Percentiles rank a stretch among this genome's conserved stretches.
Evolutionary conservation across 2,113 vertebrate genomes (phyloP).

Genomic region (Halcyon malimbica): DNA sequence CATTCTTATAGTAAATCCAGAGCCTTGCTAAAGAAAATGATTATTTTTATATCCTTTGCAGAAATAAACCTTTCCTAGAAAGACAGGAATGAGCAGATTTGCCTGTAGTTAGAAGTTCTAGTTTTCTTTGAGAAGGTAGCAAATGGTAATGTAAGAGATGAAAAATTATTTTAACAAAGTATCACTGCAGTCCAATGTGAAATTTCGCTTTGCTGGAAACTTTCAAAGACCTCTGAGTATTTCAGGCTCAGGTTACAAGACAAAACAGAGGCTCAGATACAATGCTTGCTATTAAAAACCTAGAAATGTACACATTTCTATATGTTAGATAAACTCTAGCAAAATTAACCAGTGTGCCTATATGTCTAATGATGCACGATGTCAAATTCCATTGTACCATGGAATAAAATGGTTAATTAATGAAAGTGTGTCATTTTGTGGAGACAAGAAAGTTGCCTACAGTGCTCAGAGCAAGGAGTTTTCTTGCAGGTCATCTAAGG

Average conservation of each 20-base stretch:
- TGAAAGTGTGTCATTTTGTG: neutral
- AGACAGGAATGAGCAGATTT: neutral
- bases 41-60: neutral
- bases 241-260: neutral
- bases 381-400: neutral
- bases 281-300: neutral
- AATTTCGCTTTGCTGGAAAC: neutral
- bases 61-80: neutral
- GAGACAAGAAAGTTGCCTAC: neutral
- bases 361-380: neutral
- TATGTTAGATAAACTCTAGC: neutral
- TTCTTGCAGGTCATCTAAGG: neutral
- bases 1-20: neutral
- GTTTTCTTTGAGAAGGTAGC: neutral
- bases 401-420: neutral
- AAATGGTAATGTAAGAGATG: neutral
- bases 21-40: neutral
- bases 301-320: neutral
- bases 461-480: neutral
- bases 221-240: neutral
- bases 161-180: neutral
- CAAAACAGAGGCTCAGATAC: neutral
- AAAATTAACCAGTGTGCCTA: neutral
- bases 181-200: neutral
- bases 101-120: neutral